phyloP scores from a whole-genome alignment of 2,113 vertebrate genomes.

The Charadrius vociferus region DNA sequence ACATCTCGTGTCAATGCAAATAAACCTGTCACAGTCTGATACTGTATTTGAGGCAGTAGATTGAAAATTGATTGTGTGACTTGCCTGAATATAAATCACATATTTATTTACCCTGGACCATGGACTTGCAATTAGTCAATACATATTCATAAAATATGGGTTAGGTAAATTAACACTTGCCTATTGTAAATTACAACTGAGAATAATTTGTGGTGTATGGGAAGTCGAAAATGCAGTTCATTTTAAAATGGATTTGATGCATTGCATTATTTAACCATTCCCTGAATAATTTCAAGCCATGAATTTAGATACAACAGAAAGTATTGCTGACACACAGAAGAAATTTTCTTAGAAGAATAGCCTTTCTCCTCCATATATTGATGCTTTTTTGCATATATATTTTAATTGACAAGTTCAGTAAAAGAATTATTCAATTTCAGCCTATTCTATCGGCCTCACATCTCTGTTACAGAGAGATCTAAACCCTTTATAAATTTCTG shows the following conservation, averaged over 20 bases:
- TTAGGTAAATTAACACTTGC: slow-evolving; percentile 63
- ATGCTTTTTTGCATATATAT: slow-evolving; percentile 19
- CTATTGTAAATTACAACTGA: slow-evolving; percentile 57
- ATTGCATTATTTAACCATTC: slow-evolving; percentile 55
- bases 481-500: slow-evolving; percentile 25
- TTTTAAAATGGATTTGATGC: slow-evolving; percentile 30
- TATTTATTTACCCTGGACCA: slow-evolving; percentile 48
- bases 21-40: slow-evolving; percentile 41
- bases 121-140: slow-evolving; percentile 58
- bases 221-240: slow-evolving; percentile 23
- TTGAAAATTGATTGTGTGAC: slow-evolving; percentile 61
- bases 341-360: slow-evolving; percentile 40
- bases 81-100: slow-evolving; percentile 42
- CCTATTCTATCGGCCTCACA: not conserved
- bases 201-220: slow-evolving; percentile 32
- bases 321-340: slow-evolving; percentile 15
- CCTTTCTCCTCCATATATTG: slow-evolving; percentile 14
- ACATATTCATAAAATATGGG: slow-evolving; percentile 67
- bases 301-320: slow-evolving; percentile 34
- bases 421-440: not conserved
- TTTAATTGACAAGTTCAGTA: slow-evolving; percentile 33
- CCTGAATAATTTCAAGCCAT: slow-evolving; percentile 51
- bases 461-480: not conserved
- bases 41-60: slow-evolving; percentile 43
- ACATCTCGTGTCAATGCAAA: slow-evolving; percentile 37